These are phyloP conservation scores for Scolopax mira DNA, from an alignment of 2,113 vertebrate species.

Conservation along the genomic window DNA sequence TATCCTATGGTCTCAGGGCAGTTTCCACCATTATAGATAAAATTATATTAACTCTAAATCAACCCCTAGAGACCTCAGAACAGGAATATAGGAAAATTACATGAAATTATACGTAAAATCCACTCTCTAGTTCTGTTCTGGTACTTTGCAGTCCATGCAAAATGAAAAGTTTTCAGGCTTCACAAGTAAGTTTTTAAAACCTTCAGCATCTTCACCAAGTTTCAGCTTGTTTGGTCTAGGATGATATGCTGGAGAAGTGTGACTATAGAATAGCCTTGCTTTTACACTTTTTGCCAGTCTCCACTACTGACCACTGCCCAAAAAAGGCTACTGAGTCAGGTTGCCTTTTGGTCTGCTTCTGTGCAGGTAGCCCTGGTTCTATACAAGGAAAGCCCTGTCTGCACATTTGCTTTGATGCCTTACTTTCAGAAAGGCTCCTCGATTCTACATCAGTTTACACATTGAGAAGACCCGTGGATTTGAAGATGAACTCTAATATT, in stretches of 20 bases:
- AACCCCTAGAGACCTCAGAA: neutral
- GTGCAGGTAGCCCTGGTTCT: neutral
- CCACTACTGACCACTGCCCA: neutral
- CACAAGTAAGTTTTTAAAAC: neutral
- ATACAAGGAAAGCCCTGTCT: neutral
- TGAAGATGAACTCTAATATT: neutral
- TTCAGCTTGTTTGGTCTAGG: neutral
- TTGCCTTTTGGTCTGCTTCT: neutral
- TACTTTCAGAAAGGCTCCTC: neutral
- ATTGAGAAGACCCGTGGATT: neutral
- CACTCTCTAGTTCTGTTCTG: neutral
- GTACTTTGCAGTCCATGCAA: neutral
- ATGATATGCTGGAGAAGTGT: neutral
- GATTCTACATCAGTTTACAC: fast-evolving
- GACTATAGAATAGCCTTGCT: neutral
- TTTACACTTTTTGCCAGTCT: neutral
- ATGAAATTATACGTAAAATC: neutral
- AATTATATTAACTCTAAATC: neutral
- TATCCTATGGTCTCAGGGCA: neutral
- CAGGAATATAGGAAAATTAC: neutral
- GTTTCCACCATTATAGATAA: neutral
- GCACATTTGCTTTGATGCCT: neutral
- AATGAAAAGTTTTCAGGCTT: neutral
- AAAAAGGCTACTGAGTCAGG: neutral
- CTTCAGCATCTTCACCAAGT: neutral